Conservation (phyloP, 1,140 invertebrate species). For the Pachyrhynchus sulphureomaculatus region DNA sequence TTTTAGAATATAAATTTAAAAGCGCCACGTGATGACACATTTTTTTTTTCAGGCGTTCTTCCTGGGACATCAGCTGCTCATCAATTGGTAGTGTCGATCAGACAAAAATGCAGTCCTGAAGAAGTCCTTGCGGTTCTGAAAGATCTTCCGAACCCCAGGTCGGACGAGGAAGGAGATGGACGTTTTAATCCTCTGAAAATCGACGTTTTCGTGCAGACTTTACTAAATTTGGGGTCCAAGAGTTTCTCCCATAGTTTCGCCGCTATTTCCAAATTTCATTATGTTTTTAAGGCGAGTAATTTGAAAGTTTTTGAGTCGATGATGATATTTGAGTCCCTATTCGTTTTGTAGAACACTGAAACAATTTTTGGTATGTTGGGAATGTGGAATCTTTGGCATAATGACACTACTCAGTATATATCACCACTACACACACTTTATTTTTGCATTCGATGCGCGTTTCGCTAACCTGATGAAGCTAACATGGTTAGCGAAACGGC, state of each 20-base stretch:
- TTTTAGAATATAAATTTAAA: too few species aligned
- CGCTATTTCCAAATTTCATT: slow-evolving; percentile 95
- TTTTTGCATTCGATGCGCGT: too few species aligned
- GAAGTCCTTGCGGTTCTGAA: slow-evolving; percentile 88
- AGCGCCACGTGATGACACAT: too few species aligned
- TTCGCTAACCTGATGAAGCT: too few species aligned
- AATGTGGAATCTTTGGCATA: too few species aligned
- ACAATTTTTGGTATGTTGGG: too few species aligned
- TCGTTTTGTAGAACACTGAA: too few species aligned
- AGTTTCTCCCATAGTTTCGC: slow-evolving; percentile 98
- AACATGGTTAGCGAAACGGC: too few species aligned
- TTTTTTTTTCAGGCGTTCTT: slow-evolving; percentile 64
- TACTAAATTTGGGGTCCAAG: slow-evolving; percentile 91
- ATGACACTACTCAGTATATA: too few species aligned
- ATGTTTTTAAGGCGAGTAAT: slow-evolving; percentile 92
- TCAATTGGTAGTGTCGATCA: slow-evolving; percentile 80
- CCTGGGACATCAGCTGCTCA: slow-evolving; percentile 83
- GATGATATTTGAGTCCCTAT: too few species aligned
- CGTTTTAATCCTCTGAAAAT: slow-evolving; percentile 90
- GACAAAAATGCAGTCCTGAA: slow-evolving; percentile 85
- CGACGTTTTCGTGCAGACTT: slow-evolving; percentile 93
- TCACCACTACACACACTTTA: too few species aligned
- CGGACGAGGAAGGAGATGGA: slow-evolving; percentile 62
- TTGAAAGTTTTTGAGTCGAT: too few species aligned
- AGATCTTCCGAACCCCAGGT: slow-evolving; percentile 75